Percentiles rank a stretch among this genome's conserved stretches.
These are phyloP conservation scores for Mallotus villosus DNA, from an alignment of 2,797 vertebrate genomes.

Conservation along the genomic window DNA sequence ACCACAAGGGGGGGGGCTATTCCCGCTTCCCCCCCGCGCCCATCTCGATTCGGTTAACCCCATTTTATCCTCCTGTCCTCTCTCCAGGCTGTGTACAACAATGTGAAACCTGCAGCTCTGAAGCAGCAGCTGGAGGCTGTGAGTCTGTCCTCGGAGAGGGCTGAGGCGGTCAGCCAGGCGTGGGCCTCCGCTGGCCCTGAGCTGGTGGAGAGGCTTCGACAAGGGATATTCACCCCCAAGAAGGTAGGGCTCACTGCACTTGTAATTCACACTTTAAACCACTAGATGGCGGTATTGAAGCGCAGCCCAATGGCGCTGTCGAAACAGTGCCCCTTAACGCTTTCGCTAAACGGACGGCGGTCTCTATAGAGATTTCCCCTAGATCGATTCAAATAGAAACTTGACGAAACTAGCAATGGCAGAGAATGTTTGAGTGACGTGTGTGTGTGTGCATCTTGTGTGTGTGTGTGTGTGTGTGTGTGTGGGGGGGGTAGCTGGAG, in stretches of 20 bases:
- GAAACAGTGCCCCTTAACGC: too few species aligned
- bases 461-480: conserved; percentile 17
- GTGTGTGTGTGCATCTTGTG: conserved; percentile 13
- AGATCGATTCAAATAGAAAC: background rate
- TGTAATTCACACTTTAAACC: too few species aligned
- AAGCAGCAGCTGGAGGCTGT: conserved; percentile 88
- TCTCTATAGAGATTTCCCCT: background rate
- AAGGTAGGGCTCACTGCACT: conserved; percentile 80
- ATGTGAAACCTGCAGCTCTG: conserved; percentile 83
- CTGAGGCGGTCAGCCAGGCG: conserved; percentile 81
- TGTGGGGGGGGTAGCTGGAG: conserved; percentile 82
- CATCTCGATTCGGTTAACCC: too few species aligned
- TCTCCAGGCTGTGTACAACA: conserved; percentile 89
- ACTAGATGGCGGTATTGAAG: too few species aligned
- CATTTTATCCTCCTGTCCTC: background rate
- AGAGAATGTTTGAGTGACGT: background rate
- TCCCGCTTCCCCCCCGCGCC: too few species aligned
- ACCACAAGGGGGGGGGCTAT: too few species aligned
- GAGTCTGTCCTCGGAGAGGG: conserved; percentile 81
- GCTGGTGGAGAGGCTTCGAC: conserved; percentile 86
- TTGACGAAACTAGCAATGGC: background rate
- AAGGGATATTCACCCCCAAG: conserved; percentile 84
- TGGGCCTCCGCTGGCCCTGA: conserved; percentile 87
- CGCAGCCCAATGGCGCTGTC: too few species aligned
- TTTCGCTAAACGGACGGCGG: background rate